These are phyloP conservation scores for Drosophila melanogaster DNA, from an alignment of 1,140 invertebrate species.

Conservation along the genomic window Release_6_plus_ISO1_MT NT_037436.4:16741001-16741500, in stretches of 20 bases:
- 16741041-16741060: constrained; percentile 8
- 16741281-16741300: constrained; percentile 17
- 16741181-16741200: neutral
- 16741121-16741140: constrained; percentile 29
- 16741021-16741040: neutral
- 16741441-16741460: constrained; percentile 41
- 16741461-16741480: constrained; percentile 31
- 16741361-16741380: constrained; percentile 20
- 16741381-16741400: constrained; percentile 36
- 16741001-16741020: neutral
- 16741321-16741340: constrained; percentile 28
- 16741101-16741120: constrained; percentile 3
- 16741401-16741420: constrained; percentile 26
- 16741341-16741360: constrained; percentile 1
- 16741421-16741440: constrained; percentile 35
- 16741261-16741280: neutral
- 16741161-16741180: neutral
- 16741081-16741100: constrained; percentile 38
- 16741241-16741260: neutral
- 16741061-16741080: constrained; percentile 30
- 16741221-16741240: constrained; percentile 8
- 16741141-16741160: constrained; percentile 4
- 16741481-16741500: constrained; percentile 31
- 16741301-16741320: constrained; percentile 8
- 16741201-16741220: neutral